Base-by-base conservation (phyloP, 2,113 vertebrate species). In the Hydropotes inermis region DNA sequence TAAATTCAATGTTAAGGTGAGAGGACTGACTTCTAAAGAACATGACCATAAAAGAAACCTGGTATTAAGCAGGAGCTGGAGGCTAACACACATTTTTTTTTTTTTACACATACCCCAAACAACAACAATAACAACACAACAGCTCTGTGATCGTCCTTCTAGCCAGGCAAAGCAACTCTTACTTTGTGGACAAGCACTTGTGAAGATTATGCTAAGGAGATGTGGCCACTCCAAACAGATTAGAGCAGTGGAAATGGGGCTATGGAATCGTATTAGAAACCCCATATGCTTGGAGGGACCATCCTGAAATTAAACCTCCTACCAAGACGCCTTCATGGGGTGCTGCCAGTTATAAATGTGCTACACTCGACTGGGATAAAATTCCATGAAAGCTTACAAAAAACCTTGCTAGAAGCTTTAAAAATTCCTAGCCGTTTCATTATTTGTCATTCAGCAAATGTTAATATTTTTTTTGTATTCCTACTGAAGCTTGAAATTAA, bases 401-500 rank as follows among this genome's bases (percentile, higher is more conserved):
- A 74, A 97, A 91, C 52, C 97, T 92, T 54, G 25, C 91, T 93
- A 39, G 76, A 87, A 94, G 94, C 94, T 89, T 83, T 93, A 96
- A 83, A 93, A 86, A 89, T 93, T 92, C 88, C 88, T 39, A 39
- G 84, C 67, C 60, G 27, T 96, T 96, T 82, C 96, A 87, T 97
- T 94, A 91, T 95, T 86, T 95, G 94, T 89, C 95, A 96, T 70
- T 97, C 94, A 39, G 94, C 19, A 58, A 92, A 91, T 86, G 96
- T 97, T 98, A 98, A 95, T 96, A 91, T 97, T 97, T 97, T 97
- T 92, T 98, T 97, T 94, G 98, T 98, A 97, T 95, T 98, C 97
- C 95, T 83, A 98, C 97, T 96, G 98, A 96, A 97, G 98, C 98
- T 97, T 98, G 98, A 98, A 98, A 98, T 98, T 97, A 98, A 98